Conservation (phyloP, 2,888 invertebrate species). For the Lacanobia wlatinum region DNA sequence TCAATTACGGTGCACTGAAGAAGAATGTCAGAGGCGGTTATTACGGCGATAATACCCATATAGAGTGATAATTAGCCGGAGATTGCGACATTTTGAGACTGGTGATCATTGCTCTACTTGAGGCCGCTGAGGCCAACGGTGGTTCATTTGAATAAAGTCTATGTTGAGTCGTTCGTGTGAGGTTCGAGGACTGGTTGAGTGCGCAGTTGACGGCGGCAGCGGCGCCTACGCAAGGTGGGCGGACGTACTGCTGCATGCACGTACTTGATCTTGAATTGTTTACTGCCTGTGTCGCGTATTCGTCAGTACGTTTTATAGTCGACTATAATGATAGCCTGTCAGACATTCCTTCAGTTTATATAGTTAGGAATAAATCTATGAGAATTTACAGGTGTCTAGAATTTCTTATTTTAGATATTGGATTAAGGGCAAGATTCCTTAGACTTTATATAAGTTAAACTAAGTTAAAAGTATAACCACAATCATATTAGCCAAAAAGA, state of each 20-base stretch:
- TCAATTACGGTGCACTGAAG: conserved; percentile 43
- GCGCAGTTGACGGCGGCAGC: conserved; percentile 33
- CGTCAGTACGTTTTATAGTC: conserved; percentile 50
- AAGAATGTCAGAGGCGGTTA: conserved; percentile 47
- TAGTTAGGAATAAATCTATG: conserved; percentile 17
- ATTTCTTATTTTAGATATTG: background rate
- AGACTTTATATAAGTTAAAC: background rate
- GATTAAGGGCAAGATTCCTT: background rate
- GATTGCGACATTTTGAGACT: conserved; percentile 57
- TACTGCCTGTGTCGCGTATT: conserved; percentile 53
- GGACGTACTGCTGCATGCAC: conserved; percentile 64
- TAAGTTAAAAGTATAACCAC: background rate
- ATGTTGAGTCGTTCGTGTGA: conserved; percentile 67
- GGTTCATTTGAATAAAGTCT: conserved; percentile 77
- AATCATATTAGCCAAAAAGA: background rate
- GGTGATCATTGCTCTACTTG: conserved; percentile 69
- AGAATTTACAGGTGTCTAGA: background rate
- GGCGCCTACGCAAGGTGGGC: conserved; percentile 73
- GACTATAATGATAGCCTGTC: conserved; percentile 29
- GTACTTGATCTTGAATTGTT: conserved; percentile 69
- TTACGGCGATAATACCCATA: conserved; percentile 44
- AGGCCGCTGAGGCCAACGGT: conserved; percentile 67
- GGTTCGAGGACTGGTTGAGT: conserved; percentile 62
- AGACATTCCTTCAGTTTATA: conserved; percentile 18
- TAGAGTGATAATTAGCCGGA: conserved; percentile 58